Base-by-base conservation (phyloP, 2,797 vertebrate genomes). In the Uromys caudimaculatus region DNA sequence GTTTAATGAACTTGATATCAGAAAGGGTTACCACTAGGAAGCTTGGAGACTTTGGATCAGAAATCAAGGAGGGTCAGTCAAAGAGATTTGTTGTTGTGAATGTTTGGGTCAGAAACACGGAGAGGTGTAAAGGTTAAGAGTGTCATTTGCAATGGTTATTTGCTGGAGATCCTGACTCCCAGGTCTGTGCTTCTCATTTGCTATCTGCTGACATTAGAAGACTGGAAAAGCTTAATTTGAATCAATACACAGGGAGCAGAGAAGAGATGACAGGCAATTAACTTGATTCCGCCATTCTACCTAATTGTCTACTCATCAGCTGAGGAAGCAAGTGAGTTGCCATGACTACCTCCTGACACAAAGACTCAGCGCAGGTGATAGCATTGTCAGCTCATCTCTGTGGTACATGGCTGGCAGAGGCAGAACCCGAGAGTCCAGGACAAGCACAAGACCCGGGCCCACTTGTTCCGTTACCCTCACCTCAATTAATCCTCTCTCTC, bases 241-340 rank as follows among this genome's bases (percentile, higher is more conserved):
- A 97, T 97, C 94, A 97, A 97, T 96, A 97, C 95, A 96, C 89
- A 96, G 89, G 95, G 92, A 97, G 92, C 96, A 96, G 92, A 94
- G 54, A 97, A 84, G 38, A 87, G 92, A 96, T 97, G 97, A 97
- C 97, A 98, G 97, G 97, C 97, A 97, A 98, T 98, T 98, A 98
- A 97, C 93, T 96, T 88, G 96, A 97, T 97, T 95, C 93, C 64
- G 96, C 95, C 50, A 88, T 97, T 97, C 97, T 96, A 96, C 95
- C 95, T 97, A 97, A 97, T 97, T 96, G 97, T 97, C 93, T 97
- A 76, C 94, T 95, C 92, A 96, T 96, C 96, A 95, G 75, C 91
- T 96, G 83, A 93, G 93, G 89, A 96, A 95, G 58, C 79, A 95
- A 96, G 60, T 96, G 96, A 97, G 97, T 98, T 98, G 95, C 97